Conservation (phyloP, 2,797 vertebrate genomes). For the Pyrocephalus nanus region DNA sequence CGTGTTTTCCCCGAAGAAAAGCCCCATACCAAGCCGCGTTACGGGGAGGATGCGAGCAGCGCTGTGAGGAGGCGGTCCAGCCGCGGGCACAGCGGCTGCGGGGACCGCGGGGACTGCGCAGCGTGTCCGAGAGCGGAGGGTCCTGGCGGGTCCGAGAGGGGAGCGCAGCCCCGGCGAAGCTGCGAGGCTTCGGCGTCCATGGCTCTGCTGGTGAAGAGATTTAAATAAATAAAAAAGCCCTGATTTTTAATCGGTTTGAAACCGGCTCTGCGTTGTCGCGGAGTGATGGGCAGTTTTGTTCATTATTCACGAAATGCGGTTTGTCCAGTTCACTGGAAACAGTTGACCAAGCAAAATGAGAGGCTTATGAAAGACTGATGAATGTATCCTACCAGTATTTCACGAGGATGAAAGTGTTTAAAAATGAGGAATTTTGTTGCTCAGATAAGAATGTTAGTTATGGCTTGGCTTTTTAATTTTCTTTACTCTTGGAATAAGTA, state of each 20-base stretch:
- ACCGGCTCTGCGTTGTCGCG: not conserved
- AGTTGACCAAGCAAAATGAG: constrained; percentile 5
- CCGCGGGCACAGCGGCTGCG: not conserved
- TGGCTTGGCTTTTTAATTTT: not conserved
- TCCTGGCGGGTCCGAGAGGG: not conserved
- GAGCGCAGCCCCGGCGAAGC: not conserved
- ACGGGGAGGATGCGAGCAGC: not conserved
- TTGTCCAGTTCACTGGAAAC: not conserved
- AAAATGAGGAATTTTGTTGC: not conserved
- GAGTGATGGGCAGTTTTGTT: not conserved
- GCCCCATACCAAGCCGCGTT: accelerated
- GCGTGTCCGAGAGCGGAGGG: not conserved
- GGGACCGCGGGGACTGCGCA: not conserved
- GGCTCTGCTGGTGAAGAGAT: not conserved
- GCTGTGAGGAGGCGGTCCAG: not conserved
- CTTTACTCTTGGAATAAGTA: not conserved
- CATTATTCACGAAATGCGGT: not conserved
- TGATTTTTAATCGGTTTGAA: not conserved
- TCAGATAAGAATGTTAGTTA: not conserved
- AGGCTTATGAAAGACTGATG: not conserved
- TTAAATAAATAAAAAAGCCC: not conserved
- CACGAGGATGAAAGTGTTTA: not conserved
- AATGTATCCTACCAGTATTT: not conserved
- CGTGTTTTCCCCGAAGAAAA: not conserved
- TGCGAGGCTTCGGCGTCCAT: not conserved